phyloP scores from a whole-genome alignment of 1,140 invertebrate species.

The Saccostrea echinata region DNA sequence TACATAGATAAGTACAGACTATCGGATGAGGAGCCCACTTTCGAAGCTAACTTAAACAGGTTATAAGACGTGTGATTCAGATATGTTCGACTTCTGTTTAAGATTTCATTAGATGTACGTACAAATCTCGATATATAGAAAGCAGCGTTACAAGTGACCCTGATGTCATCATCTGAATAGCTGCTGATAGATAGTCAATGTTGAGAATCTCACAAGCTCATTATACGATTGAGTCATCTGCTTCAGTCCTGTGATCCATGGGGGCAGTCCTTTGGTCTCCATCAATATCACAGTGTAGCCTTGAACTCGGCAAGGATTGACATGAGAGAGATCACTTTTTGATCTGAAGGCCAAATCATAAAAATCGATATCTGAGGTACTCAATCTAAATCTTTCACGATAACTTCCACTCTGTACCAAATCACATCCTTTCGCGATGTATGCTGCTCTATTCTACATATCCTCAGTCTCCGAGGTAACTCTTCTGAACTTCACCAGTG shows the following conservation, averaged over 20 bases:
- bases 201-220: neutral
- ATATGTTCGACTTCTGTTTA: neutral
- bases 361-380: neutral
- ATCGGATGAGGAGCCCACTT: neutral
- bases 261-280: neutral
- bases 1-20: neutral
- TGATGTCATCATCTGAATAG: neutral
- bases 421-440: no score
- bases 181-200: neutral
- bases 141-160: neutral
- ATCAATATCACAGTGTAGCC: neutral
- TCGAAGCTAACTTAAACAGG: neutral
- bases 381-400: neutral
- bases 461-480: no score
- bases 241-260: neutral
- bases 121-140: neutral
- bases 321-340: neutral
- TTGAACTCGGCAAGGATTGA: neutral
- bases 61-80: neutral
- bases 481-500: no score
- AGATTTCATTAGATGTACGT: neutral
- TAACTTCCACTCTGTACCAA: neutral
- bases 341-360: neutral
- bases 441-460: no score
- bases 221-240: neutral